These are phyloP conservation scores for Odontocolon sp. DNA, from an alignment of 2,888 invertebrate genomes.

Conservation along the genomic window DNA sequence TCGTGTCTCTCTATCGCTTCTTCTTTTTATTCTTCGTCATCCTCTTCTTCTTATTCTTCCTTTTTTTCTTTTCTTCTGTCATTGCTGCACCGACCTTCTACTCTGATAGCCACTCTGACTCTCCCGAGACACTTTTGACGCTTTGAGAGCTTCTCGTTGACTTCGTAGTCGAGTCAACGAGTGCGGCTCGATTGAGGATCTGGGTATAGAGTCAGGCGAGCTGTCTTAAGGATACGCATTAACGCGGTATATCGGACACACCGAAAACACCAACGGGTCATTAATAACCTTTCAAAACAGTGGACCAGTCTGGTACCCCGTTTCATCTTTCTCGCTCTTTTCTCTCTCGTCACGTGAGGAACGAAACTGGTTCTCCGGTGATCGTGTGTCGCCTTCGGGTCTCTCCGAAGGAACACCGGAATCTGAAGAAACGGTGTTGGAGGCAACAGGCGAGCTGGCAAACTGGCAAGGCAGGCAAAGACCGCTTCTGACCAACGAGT, in stretches of 20 bases:
- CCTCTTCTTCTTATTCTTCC: neutral
- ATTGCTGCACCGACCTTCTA: neutral
- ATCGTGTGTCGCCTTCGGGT: conserved; percentile 46
- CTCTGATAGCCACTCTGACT: neutral
- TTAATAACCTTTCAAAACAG: conserved; percentile 74
- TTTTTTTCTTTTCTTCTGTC: neutral
- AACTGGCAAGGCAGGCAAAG: conserved; percentile 57
- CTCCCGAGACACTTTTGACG: conserved; percentile 13
- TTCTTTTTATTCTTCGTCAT: conserved; percentile 8
- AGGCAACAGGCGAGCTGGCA: conserved; percentile 68
- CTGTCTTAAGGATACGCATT: conserved; percentile 2
- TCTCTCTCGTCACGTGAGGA: conserved; percentile 16
- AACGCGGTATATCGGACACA: conserved; percentile 26
- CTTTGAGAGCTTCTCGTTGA: conserved; percentile 22
- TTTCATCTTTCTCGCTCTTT: neutral
- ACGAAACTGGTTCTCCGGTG: conserved; percentile 46
- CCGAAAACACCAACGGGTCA: conserved; percentile 59
- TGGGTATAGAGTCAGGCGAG: neutral
- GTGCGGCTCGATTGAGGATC: neutral
- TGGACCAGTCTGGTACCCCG: conserved; percentile 1
- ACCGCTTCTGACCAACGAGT: no score
- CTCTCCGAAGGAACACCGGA: conserved; percentile 43
- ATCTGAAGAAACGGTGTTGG: neutral
- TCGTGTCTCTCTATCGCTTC: neutral
- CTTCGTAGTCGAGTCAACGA: neutral